Evolutionary conservation across 2,797 vertebrate species (phyloP).

Genomic region (Hipposideros larvatus): DNA sequence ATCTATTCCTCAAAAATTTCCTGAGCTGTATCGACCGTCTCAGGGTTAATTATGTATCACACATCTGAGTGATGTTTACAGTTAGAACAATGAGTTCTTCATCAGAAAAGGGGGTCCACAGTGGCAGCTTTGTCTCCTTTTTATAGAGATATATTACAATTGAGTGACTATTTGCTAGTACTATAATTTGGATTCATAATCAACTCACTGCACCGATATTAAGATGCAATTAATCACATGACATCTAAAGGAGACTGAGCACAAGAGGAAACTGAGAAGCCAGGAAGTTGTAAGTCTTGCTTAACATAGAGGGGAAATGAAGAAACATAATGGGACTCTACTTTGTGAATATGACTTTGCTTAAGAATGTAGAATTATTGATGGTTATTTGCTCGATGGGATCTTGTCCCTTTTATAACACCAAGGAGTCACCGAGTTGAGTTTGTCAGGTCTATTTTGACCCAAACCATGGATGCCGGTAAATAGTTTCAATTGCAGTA

Average conservation of each 20-base stretch:
- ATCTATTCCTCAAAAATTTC: background rate
- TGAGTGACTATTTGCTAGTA: background rate
- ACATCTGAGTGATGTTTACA: background rate
- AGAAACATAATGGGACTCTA: background rate
- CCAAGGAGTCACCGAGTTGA: background rate
- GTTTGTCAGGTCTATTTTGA: background rate
- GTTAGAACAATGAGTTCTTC: background rate
- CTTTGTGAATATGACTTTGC: background rate
- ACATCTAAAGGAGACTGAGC: background rate
- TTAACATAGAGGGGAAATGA: background rate
- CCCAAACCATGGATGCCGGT: background rate
- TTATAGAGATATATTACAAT: background rate
- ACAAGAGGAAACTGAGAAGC: background rate
- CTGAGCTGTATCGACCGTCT: background rate
- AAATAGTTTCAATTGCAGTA: background rate
- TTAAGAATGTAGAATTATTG: background rate
- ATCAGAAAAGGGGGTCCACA: background rate
- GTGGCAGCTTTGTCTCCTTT: background rate
- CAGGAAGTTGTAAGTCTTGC: background rate
- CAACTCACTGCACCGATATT: background rate
- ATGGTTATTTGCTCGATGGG: background rate
- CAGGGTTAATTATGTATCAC: background rate
- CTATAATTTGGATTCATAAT: background rate
- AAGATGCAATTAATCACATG: background rate
- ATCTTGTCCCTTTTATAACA: background rate